Conservation (phyloP, 2,797 vertebrate species). For the Decapterus maruadsi region DNA sequence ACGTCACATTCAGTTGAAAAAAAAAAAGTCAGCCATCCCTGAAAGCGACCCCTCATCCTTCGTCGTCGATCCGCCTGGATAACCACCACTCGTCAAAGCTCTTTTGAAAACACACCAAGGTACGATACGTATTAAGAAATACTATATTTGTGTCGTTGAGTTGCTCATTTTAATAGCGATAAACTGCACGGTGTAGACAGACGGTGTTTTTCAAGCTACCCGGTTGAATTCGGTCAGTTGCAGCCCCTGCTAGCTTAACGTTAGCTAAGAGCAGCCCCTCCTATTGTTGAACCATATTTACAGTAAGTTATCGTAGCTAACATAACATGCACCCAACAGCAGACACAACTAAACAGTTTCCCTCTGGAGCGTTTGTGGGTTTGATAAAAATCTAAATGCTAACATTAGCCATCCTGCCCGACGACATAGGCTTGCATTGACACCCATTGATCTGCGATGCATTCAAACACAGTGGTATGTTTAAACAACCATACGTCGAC, state of each 20-base stretch:
- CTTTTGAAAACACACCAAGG: constrained; percentile 33
- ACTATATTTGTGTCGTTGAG: too few species aligned
- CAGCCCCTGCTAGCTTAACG: constrained; percentile 32
- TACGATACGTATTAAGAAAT: constrained; percentile 13
- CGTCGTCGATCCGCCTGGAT: constrained; percentile 46
- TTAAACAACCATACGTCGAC: not conserved
- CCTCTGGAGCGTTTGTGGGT: too few species aligned
- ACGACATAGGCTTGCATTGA: constrained; percentile 14
- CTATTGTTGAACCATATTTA: constrained; percentile 20
- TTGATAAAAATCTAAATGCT: not conserved
- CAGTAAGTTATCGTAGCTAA: rapidly evolving
- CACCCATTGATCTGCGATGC: not conserved
- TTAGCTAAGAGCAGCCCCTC: constrained; percentile 23
- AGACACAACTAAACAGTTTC: rapidly evolving
- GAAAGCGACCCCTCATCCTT: constrained; percentile 33
- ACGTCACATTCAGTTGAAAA: constrained; percentile 54
- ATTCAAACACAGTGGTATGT: not conserved
- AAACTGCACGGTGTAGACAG: not conserved
- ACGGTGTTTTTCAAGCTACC: rapidly evolving
- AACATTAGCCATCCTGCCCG: not conserved
- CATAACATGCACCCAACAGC: not conserved
- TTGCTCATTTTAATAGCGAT: not conserved
- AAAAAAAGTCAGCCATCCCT: constrained; percentile 21
- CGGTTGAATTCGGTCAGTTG: not conserved
- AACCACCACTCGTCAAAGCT: constrained; percentile 6